Evolutionary conservation across 2,888 invertebrate genomes (phyloP).

Genomic region (Tuberolachnus salignus): DNA sequence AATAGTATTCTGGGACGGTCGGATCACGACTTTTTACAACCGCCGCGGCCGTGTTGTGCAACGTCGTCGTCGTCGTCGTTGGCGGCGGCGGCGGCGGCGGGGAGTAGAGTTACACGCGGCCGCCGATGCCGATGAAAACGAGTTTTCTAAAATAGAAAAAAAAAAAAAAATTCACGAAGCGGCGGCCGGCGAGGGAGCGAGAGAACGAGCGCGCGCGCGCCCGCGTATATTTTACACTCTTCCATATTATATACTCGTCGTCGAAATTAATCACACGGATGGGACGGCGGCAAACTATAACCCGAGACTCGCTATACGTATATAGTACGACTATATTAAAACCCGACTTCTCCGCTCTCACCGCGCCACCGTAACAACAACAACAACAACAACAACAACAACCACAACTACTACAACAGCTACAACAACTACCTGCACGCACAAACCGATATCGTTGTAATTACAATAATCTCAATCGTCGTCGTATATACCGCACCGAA

Average conservation of each 20-base stretch:
- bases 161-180: background rate
- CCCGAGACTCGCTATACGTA: background rate
- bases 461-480: slow-evolving; percentile 53
- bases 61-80: too few species aligned
- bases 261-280: slow-evolving; percentile 47
- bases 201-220: background rate
- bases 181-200: background rate
- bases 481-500: slow-evolving; percentile 11
- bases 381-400: background rate
- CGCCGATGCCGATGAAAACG: slow-evolving; percentile 36
- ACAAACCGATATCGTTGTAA: slow-evolving; percentile 31
- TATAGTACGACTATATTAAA: background rate
- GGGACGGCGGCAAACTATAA: background rate
- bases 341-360: slow-evolving; percentile 3
- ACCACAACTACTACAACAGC: slow-evolving; percentile 12
- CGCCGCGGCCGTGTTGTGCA: slow-evolving; percentile 29
- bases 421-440: slow-evolving; percentile 33
- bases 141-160: slow-evolving; percentile 30
- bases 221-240: background rate
- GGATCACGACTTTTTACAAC: slow-evolving; percentile 39
- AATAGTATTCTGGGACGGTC: slow-evolving; percentile 56
- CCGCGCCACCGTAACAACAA: background rate
- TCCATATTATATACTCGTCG: background rate
- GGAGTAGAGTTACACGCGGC: slow-evolving; percentile 1
- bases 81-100: slow-evolving; percentile 9